Percentiles rank a stretch among this genome's conserved stretches.
These are phyloP conservation scores for Sinopyrophorus schimmeli DNA, from an alignment of 2,888 invertebrate species.

Conservation along the genomic window DNA sequence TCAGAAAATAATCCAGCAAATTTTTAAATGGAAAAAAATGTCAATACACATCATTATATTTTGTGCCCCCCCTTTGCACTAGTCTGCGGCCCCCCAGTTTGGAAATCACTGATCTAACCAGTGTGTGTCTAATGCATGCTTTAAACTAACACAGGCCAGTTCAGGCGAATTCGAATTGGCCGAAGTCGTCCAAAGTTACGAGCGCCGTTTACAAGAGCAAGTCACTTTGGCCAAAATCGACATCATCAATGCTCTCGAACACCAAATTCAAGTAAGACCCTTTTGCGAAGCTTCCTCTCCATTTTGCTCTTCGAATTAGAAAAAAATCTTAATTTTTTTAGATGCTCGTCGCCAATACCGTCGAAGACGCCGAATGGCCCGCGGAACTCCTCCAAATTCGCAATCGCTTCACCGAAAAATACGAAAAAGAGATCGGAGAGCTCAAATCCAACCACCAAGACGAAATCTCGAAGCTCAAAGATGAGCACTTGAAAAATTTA, in stretches of 20 bases:
- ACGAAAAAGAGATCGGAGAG: conserved; percentile 63
- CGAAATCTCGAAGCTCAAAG: conserved; percentile 61
- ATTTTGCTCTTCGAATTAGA: not conserved
- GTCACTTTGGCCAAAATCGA: conserved; percentile 67
- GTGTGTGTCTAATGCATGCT: conserved; percentile 23
- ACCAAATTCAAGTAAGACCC: conserved; percentile 75
- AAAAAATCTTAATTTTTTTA: conserved; percentile 44
- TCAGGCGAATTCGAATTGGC: conserved; percentile 54
- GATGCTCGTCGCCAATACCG: conserved; percentile 71
- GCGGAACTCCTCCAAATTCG: conserved; percentile 71
- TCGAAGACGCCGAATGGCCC: conserved; percentile 76
- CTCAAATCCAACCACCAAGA: conserved; percentile 61
- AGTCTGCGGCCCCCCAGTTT: too few relatives aligned
- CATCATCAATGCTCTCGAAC: conserved; percentile 69
- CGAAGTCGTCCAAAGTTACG: conserved; percentile 57
- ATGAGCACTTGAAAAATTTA: conserved; percentile 45
- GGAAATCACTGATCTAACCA: too few relatives aligned
- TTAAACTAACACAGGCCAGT: conserved; percentile 40
- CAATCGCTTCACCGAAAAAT: conserved; percentile 72
- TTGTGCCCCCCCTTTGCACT: too few relatives aligned
- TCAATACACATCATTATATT: too few relatives aligned
- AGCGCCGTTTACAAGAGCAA: conserved; percentile 63
- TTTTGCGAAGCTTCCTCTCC: not conserved
- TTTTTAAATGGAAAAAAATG: too few relatives aligned
- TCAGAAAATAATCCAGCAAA: too few relatives aligned